A percentile compares a stretch with the other conserved stretches of the same genome.
These are phyloP conservation scores for Ditula angustiorana DNA, from an alignment of 2,888 invertebrate genomes.

Conservation along the genomic window DNA sequence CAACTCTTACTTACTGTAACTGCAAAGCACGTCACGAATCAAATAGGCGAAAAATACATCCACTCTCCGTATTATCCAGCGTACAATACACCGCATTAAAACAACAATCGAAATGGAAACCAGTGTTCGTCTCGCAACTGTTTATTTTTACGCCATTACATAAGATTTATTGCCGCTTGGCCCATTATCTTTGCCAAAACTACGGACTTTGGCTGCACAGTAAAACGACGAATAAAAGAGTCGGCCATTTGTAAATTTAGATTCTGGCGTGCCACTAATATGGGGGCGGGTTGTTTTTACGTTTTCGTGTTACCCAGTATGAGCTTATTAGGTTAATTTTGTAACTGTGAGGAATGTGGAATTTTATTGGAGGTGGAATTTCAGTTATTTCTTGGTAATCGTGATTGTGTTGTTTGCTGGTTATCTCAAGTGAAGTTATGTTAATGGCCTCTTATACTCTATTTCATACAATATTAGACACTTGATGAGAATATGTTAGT, in stretches of 20 bases:
- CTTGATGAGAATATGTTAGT: too few species aligned
- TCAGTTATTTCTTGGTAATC: not conserved
- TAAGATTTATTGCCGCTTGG: constrained; percentile 64
- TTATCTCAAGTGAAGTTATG: not conserved
- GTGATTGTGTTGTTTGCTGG: not conserved
- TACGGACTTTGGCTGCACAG: constrained; percentile 58
- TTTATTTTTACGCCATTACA: constrained; percentile 71
- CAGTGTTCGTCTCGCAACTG: constrained; percentile 51
- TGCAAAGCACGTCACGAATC: not conserved
- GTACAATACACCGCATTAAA: constrained; percentile 43
- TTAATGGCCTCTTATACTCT: not conserved
- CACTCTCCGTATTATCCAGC: constrained; percentile 24
- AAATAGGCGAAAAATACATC: constrained; percentile 6
- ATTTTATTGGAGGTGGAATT: constrained; percentile 9
- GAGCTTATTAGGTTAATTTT: constrained; percentile 28
- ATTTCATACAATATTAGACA: too few species aligned
- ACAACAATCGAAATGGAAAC: constrained; percentile 53
- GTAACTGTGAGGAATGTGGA: not conserved
- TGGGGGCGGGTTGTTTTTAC: constrained; percentile 7
- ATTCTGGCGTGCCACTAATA: constrained; percentile 46
- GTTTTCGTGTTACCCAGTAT: constrained; percentile 16
- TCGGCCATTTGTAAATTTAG: constrained; percentile 59
- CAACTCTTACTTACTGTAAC: too few species aligned
- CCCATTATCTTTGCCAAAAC: constrained; percentile 64
- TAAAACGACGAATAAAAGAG: constrained; percentile 52